Base-by-base conservation (phyloP, 2,113 vertebrate species). In the Nymphicus hollandicus region DNA sequence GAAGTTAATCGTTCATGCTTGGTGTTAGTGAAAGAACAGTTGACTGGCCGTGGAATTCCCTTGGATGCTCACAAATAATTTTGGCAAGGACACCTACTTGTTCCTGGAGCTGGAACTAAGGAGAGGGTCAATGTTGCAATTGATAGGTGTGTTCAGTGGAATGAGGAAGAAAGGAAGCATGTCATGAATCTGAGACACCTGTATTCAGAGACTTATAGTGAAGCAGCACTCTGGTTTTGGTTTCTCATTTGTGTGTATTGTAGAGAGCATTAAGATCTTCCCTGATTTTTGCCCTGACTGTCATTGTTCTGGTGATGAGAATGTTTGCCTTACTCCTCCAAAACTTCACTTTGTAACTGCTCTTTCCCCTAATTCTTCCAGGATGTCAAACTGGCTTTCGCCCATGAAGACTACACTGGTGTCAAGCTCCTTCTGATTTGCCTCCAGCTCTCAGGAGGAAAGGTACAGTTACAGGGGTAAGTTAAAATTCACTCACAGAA, bases 391-490 rank as follows among this genome's bases (percentile, higher is more conserved):
- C 43, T 77, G 69, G 27, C 68, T 56, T 74, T 33, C 53, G 35
- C 85, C 44, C 31, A 10, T 56, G 82, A 78, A 79, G 81, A 76
- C 46, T 76, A 1, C 56, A 25, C 25, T 28, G 44, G 29, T 89
- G 81, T 84, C 60, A 89, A 53, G 35, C 61, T 89, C 61, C 39
- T 81, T 88, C 70, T 93, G 91, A 91, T 19, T 71, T 47, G 17
- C 55, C 58, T 96, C 76, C 28, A 23, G 52, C 70, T 91, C 81
- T 73, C 69, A 74, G 82, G 69, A 93, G 66, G 25, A 60, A 94
- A 96, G 90, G 90, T 97, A 72, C 73, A 78, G 88, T 86, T 55
- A 61, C 17, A 3, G 64, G 85, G 84, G 95, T 97, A 96, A 74
- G 95, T 95, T 96, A 72, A 88, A 58, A 84, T 85, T 68, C 49